Percentiles rank a stretch among this genome's conserved stretches.
Evolutionary conservation across 2,888 invertebrate species (phyloP).

Genomic region (Formica aserva): DNA sequence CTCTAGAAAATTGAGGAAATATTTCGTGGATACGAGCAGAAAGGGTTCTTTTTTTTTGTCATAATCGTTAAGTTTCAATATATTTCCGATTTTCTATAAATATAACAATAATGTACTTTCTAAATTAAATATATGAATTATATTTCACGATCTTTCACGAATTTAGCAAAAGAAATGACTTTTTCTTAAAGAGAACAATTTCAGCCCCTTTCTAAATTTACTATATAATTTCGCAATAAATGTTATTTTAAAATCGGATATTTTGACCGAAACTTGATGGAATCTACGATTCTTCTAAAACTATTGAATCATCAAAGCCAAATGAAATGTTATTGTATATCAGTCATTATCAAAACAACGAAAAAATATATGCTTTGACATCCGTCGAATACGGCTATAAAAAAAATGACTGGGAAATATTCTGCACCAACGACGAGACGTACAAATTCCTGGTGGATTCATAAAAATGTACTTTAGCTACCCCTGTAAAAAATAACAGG

Average conservation of each 20-base stretch:
- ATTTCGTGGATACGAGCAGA: slow-evolving; percentile 18
- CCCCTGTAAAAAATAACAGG: slow-evolving; percentile 80
- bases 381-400: neutral
- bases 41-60: neutral
- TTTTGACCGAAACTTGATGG: neutral
- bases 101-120: neutral
- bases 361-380: neutral
- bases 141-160: neutral
- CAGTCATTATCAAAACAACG: neutral
- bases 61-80: slow-evolving; percentile 10
- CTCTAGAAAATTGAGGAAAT: slow-evolving; percentile 40
- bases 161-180: neutral
- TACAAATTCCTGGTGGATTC: slow-evolving; percentile 75
- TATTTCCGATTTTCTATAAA: neutral
- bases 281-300: slow-evolving; percentile 1
- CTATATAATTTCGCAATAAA: neutral
- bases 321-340: neutral
- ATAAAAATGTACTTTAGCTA: slow-evolving; percentile 76
- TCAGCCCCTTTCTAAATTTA: neutral
- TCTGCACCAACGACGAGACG: slow-evolving; percentile 12
- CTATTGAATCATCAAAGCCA: neutral
- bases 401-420: slow-evolving; percentile 15
- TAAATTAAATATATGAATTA: neutral
- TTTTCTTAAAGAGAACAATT: neutral
- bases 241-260: neutral